Evolutionary conservation across 2,888 invertebrate genomes (phyloP).

Genomic region (Dilophus febrilis): DNA sequence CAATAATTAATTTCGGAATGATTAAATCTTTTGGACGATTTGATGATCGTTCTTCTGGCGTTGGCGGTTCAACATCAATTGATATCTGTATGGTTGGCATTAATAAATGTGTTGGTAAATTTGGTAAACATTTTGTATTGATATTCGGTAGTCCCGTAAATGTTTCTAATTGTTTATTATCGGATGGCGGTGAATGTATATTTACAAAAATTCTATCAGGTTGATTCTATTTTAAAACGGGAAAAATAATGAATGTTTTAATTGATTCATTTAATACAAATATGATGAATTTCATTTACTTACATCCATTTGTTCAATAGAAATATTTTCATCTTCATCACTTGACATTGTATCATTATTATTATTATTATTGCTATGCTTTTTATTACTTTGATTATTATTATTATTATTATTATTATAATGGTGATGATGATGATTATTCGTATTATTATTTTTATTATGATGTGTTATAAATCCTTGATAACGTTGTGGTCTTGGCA

Average conservation of each 20-base stretch:
- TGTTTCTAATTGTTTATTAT: background rate
- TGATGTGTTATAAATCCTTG: background rate
- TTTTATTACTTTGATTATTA: background rate
- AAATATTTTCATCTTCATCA: constrained; percentile 3
- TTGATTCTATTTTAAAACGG: no score
- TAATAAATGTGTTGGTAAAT: background rate
- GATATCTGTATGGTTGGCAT: constrained; percentile 13
- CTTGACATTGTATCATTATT: background rate
- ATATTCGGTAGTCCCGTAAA: background rate
- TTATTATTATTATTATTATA: background rate
- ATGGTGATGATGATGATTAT: no score
- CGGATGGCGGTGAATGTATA: no score
- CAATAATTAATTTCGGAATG: constrained; percentile 46
- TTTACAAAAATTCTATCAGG: no score
- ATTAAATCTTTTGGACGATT: constrained; percentile 33
- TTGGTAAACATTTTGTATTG: background rate
- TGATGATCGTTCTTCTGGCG: constrained; percentile 18
- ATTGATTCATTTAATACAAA: constrained; percentile 1
- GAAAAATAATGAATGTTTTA: background rate
- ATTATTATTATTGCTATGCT: no score
- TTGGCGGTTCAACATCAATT: constrained; percentile 21
- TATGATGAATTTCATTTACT: constrained; percentile 1
- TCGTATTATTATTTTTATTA: background rate
- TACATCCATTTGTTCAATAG: constrained; percentile 3
- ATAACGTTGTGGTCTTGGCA: constrained; percentile 28